phyloP scores from a whole-genome alignment of 1,140 invertebrate genomes.

The Wiebesia pumilae region DNA sequence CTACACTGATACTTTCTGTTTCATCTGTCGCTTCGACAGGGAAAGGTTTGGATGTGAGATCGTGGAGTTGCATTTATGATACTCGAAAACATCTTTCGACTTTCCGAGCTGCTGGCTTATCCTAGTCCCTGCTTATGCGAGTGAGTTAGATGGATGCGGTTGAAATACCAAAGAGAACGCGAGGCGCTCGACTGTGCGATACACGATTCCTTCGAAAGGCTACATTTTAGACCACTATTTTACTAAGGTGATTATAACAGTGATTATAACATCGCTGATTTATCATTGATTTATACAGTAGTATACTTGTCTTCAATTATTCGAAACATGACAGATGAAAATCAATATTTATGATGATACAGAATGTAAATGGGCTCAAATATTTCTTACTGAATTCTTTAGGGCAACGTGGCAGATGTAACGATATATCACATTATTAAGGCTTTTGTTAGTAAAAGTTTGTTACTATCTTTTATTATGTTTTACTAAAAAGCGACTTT shows the following conservation, averaged over 20 bases:
- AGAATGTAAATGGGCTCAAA: no score
- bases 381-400: no score
- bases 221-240: neutral
- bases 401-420: no score
- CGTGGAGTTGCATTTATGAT: neutral
- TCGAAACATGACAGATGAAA: no score
- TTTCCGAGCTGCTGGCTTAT: neutral
- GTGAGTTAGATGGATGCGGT: neutral
- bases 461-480: no score
- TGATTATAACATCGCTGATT: neutral
- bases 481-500: no score
- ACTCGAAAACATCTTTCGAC: constrained; percentile 13
- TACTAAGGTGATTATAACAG: neutral
- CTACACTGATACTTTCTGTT: neutral
- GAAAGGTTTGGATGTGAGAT: neutral
- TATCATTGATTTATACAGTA: no score
- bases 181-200: neutral
- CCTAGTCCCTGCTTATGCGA: neutral
- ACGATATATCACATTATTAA: no score
- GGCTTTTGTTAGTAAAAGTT: no score
- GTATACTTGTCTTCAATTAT: no score
- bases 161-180: neutral
- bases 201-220: neutral
- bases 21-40: neutral
- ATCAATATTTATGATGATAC: no score